Evolutionary conservation across 2,888 invertebrate species (phyloP).

Genomic region (Aphidoletes aphidimyza): DNA sequence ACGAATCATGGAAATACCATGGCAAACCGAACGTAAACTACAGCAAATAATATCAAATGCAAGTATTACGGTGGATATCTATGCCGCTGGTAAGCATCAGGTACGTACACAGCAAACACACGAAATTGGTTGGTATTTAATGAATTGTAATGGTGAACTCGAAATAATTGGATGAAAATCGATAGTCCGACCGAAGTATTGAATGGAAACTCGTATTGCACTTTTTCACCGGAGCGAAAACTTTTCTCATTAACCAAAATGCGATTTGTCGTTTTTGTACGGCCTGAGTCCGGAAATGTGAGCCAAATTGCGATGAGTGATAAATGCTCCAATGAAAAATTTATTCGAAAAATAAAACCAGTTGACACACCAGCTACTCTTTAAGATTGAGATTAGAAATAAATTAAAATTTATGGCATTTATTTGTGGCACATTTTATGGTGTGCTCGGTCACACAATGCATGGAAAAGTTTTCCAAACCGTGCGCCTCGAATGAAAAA

Average conservation of each 20-base stretch:
- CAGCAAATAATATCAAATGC: neutral
- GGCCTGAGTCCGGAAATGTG: neutral
- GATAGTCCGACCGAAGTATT: slow-evolving; percentile 13
- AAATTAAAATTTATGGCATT: slow-evolving; percentile 52
- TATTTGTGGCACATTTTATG: neutral
- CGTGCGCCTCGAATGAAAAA: too few species aligned
- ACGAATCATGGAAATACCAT: too few species aligned
- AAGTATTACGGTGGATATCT: neutral
- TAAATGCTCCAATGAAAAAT: neutral
- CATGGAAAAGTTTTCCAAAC: slow-evolving; percentile 36
- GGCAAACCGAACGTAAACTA: too few species aligned
- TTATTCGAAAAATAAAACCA: slow-evolving; percentile 3
- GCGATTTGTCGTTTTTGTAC: neutral
- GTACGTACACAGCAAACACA: neutral
- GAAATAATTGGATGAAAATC: slow-evolving; percentile 33
- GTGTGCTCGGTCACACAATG: neutral
- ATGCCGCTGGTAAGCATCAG: neutral
- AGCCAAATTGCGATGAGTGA: neutral
- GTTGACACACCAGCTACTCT: neutral
- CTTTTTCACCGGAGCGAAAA: slow-evolving; percentile 30
- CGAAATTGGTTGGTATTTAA: slow-evolving; percentile 2
- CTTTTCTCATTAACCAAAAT: slow-evolving; percentile 3
- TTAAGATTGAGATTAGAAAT: neutral
- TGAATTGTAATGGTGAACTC: neutral
- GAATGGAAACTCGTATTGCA: slow-evolving; percentile 17